phyloP scores from a whole-genome alignment of 2,888 invertebrate genomes.

The Thymelicus acteon region DNA sequence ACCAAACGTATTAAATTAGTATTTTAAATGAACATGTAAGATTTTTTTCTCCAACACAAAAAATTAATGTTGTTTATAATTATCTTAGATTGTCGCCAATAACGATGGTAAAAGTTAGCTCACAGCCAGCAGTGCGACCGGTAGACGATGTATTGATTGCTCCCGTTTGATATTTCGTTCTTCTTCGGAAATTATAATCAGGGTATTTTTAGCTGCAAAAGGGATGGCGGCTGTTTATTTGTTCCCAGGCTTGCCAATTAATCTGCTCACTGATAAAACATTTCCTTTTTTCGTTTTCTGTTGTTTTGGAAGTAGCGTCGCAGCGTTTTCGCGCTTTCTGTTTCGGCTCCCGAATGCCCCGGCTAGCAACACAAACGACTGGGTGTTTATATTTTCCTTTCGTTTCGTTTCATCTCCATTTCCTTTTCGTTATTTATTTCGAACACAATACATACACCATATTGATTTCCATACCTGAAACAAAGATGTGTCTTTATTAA shows the following conservation, averaged over 20 bases:
- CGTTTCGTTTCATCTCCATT: conserved; percentile 3
- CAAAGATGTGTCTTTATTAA: background rate
- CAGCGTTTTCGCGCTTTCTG: conserved; percentile 13
- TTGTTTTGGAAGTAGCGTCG: conserved; percentile 25
- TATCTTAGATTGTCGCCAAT: too few relatives aligned
- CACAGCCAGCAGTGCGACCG: conserved; percentile 28
- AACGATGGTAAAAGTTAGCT: background rate
- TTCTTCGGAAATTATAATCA: conserved; percentile 35
- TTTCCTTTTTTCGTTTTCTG: conserved; percentile 20
- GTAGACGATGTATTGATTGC: conserved; percentile 47
- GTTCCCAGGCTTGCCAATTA: conserved; percentile 40
- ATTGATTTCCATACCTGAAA: conserved; percentile 1
- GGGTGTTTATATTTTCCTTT: conserved; percentile 3
- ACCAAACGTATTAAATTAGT: too few relatives aligned
- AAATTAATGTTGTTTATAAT: too few relatives aligned
- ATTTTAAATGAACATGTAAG: too few relatives aligned
- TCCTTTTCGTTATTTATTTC: background rate
- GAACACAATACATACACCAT: background rate
- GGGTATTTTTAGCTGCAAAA: conserved; percentile 37
- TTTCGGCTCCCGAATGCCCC: background rate
- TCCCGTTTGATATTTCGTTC: conserved; percentile 45
- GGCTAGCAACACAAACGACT: background rate
- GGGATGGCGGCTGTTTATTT: conserved; percentile 40
- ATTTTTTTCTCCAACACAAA: too few relatives aligned
- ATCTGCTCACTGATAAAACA: conserved; percentile 38